phyloP scores from a whole-genome alignment of 2,888 invertebrate genomes.

The Ochlodes sylvanus region DNA sequence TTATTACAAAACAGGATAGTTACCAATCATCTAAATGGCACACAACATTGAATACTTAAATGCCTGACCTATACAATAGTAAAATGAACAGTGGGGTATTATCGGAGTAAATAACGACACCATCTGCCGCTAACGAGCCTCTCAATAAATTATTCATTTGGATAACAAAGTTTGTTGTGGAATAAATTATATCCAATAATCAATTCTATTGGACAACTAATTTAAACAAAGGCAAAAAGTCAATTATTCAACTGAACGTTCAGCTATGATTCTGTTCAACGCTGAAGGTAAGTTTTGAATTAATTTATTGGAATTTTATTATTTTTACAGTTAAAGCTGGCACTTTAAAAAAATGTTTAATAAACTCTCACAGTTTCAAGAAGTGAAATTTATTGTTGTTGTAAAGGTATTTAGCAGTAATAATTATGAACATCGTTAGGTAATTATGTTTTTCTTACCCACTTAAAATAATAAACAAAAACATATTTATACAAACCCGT shows the following conservation, averaged over 20 bases:
- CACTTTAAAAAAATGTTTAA: no score
- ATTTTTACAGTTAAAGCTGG: no score
- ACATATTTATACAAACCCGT: no score
- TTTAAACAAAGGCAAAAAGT: conserved; percentile 23
- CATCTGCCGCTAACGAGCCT: conserved; percentile 39
- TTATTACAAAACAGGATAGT: conserved; percentile 7
- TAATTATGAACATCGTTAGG: no score
- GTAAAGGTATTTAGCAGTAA: no score
- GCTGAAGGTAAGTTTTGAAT: not conserved
- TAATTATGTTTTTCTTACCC: no score
- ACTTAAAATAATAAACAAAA: no score
- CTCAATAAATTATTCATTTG: conserved; percentile 39
- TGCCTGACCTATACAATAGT: conserved; percentile 19
- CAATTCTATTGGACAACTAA: conserved; percentile 27
- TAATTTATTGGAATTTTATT: no score
- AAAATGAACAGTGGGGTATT: conserved; percentile 31
- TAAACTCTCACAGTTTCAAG: no score
- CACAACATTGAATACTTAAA: conserved; percentile 23
- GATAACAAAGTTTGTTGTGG: conserved; percentile 37
- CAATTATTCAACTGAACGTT: conserved; percentile 13
- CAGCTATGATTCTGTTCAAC: not conserved
- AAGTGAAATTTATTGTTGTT: no score
- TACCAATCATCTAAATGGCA: conserved; percentile 25
- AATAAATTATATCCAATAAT: conserved; percentile 36
- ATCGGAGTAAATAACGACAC: conserved; percentile 36